These are phyloP conservation scores for Chloebia gouldiae DNA, from an alignment of 2,113 vertebrate species.

Conservation along the genomic window DNA sequence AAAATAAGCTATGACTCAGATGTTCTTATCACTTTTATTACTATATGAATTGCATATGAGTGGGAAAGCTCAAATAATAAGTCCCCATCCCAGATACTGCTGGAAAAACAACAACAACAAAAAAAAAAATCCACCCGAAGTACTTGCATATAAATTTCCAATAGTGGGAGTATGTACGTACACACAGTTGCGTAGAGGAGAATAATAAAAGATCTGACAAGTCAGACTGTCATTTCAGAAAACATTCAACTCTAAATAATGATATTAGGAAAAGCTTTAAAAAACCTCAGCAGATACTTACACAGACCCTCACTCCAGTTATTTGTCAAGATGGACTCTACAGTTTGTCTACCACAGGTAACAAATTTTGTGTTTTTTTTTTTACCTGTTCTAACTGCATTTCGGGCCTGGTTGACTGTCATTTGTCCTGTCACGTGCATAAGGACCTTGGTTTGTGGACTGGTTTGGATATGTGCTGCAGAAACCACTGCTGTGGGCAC, in stretches of 20 bases:
- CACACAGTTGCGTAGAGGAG: neutral
- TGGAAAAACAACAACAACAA: neutral
- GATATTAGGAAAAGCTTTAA: neutral
- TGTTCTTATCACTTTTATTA: neutral
- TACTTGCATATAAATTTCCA: neutral
- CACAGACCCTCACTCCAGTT: neutral
- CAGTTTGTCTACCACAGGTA: neutral
- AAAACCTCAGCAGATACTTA: neutral
- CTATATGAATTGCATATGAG: neutral
- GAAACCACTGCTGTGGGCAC: slow-evolving; percentile 81
- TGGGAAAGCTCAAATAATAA: neutral
- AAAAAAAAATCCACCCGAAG: neutral
- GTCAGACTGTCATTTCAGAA: neutral
- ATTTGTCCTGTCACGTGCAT: slow-evolving; percentile 91
- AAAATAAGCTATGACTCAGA: slow-evolving; percentile 24
- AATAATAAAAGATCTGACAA: neutral
- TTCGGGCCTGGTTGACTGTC: slow-evolving; percentile 97
- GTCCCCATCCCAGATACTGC: neutral
- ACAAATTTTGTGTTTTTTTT: neutral
- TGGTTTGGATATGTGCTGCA: slow-evolving; percentile 85
- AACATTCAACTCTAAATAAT: neutral
- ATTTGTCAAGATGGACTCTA: neutral
- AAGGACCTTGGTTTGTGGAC: slow-evolving; percentile 88
- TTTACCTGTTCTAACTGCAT: slow-evolving; percentile 90
- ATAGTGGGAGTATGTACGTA: neutral